Evolutionary conservation across 1,140 invertebrate genomes (phyloP).

Genomic region (Cephus cinctus): DNA sequence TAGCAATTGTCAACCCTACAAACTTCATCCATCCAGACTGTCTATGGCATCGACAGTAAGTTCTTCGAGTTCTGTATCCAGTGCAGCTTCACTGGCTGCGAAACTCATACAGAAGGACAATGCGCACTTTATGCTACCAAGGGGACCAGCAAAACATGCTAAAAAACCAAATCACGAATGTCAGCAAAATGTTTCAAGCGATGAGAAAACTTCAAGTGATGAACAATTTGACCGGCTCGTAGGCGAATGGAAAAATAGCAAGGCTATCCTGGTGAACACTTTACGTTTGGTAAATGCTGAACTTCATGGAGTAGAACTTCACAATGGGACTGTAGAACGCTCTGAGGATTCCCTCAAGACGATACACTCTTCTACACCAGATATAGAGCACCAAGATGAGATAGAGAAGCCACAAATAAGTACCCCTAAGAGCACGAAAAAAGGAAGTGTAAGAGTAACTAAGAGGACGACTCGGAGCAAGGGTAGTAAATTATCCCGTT

Average conservation of each 20-base stretch:
- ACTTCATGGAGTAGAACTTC: slow-evolving; percentile 14
- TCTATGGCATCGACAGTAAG: slow-evolving; percentile 43
- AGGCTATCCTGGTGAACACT: too few species aligned
- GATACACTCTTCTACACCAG: slow-evolving; percentile 41
- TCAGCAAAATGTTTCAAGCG: too few species aligned
- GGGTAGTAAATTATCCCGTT: slow-evolving; percentile 15
- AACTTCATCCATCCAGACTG: slow-evolving; percentile 27
- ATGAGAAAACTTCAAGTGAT: slow-evolving; percentile 13
- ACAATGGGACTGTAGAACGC: slow-evolving; percentile 22
- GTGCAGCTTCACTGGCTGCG: slow-evolving; percentile 29
- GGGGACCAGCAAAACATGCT: slow-evolving; percentile 30
- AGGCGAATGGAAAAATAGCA: slow-evolving; percentile 50
- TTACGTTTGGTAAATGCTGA: slow-evolving; percentile 33
- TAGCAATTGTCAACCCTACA: slow-evolving; percentile 35
- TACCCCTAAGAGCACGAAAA: slow-evolving; percentile 27
- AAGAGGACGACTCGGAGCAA: slow-evolving; percentile 18
- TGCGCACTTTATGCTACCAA: slow-evolving; percentile 33
- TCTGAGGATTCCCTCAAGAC: slow-evolving; percentile 20
- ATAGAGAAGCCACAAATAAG: background rate
- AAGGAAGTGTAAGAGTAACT: slow-evolving; percentile 11
- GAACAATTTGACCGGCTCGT: slow-evolving; percentile 29
- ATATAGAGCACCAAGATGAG: slow-evolving; percentile 10
- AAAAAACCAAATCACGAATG: slow-evolving; percentile 19
- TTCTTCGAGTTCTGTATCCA: slow-evolving; percentile 42
- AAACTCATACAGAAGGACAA: slow-evolving; percentile 26